Conservation (phyloP, 2,113 vertebrate species). For the Proteles cristata region DNA sequence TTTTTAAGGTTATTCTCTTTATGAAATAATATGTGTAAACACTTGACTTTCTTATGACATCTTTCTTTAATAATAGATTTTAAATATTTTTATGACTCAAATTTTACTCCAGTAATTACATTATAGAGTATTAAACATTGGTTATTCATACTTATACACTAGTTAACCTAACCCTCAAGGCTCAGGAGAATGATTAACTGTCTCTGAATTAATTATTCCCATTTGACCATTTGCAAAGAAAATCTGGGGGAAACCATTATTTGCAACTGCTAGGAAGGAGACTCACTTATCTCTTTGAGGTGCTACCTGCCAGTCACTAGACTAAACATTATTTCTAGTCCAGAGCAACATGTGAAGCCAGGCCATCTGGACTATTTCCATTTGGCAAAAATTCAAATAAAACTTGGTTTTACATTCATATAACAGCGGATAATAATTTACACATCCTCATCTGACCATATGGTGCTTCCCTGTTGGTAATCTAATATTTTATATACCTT, state of each 20-base stretch:
- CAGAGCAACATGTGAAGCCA: not conserved
- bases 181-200: not conserved
- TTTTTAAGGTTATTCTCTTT: conserved; percentile 52
- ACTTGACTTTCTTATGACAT: not conserved
- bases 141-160: not conserved
- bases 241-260: not conserved
- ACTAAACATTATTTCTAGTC: not conserved
- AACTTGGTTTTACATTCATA: not conserved
- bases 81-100: not conserved
- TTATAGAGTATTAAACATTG: not conserved
- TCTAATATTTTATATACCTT: not conserved
- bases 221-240: not conserved
- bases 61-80: conserved; percentile 22
- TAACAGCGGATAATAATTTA: not conserved
- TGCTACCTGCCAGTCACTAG: not conserved
- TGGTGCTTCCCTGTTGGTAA: not conserved
- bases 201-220: not conserved
- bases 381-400: not conserved
- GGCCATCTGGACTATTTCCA: not conserved
- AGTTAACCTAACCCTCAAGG: not conserved
- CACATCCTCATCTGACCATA: not conserved
- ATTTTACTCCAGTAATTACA: not conserved
- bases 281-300: not conserved
- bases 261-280: not conserved
- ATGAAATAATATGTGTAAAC: not conserved